Percentiles rank a stretch among this genome's conserved stretches.
These are phyloP conservation scores for Xylota sylvarum DNA, from an alignment of 2,888 invertebrate species.

Conservation along the genomic window DNA sequence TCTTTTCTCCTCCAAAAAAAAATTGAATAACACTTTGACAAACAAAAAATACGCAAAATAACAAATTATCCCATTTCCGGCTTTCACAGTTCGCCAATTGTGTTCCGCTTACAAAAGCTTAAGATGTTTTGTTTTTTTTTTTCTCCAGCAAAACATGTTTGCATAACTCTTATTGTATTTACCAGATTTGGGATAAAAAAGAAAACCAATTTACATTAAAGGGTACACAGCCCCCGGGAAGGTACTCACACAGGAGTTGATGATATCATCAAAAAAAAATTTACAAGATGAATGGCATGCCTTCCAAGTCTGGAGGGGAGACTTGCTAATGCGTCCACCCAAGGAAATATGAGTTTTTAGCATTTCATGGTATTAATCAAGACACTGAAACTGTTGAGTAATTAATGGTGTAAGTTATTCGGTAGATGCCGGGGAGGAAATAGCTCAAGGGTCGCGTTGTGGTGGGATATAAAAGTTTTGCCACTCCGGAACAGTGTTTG, in stretches of 20 bases:
- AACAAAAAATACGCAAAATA: neutral
- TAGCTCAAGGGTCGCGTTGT: neutral
- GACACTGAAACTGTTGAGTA: neutral
- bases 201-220: conserved; percentile 16
- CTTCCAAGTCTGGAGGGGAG: neutral
- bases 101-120: conserved; percentile 20
- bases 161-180: neutral
- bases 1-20: neutral
- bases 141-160: neutral
- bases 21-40: neutral
- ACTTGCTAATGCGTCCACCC: neutral
- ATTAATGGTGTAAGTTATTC: neutral
- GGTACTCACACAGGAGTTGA: conserved; percentile 13
- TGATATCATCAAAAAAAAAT: neutral
- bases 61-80: conserved; percentile 26
- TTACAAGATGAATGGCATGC: neutral
- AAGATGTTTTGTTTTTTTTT: neutral
- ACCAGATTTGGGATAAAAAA: neutral
- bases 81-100: conserved; percentile 22
- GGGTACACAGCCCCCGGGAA: conserved; percentile 17
- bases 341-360: conserved; percentile 9
- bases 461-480: neutral
- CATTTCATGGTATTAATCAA: conserved; percentile 6
- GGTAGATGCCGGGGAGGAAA: neutral
- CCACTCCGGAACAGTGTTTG: neutral